Evolutionary conservation across 2,797 vertebrate genomes (phyloP), one percentile per base, ranked within the genome.

Genomic region (Hylomyscus alleni): DNA sequence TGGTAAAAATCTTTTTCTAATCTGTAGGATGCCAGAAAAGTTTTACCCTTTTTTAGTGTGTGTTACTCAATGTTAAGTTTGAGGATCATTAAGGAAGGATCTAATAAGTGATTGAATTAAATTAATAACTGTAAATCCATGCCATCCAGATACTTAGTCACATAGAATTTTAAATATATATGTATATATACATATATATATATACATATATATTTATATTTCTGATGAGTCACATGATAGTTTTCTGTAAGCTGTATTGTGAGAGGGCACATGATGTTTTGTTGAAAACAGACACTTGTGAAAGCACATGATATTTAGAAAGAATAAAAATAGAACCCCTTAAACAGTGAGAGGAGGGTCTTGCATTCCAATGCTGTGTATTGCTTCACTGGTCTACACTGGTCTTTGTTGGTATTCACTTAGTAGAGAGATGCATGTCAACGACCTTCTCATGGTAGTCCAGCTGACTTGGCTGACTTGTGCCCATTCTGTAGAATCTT

Each of bases 91-190:
- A n/a, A 4, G 54, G 14, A 69, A 24, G 37, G 26, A 75, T 17
- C 44, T 83, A 22, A 67, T 44, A 89, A 62, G 83, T 56, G 3
- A 26, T 84, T 81, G 37, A 92, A 56, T 31, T 44, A 2, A 92
- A 94, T 76, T 89, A 76, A 67, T 60, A 90, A 89, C 40, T 58
- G 20, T 94, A 50, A 92, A 81, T 40, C 15, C 40, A 69, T 86
- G 13, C 22, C 17, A 50, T 29, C 19, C 1, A 73, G 29, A 84
- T 8, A 54, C 20, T 81, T 65, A 84, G 31, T 4, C 40, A 31
- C 54, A 44, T 78, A 78, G 26, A 0, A 17, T 56, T 56, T 50
- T n/a, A n/a, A n/a, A 62, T 26, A 29, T 13, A 13, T 62, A 90
- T 54, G 12, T n/a, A 50, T 50, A 50, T 50, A 50, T 54, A 56